Base-by-base conservation (phyloP, 2,888 invertebrate genomes). In the Syrphus vitripennis region DNA sequence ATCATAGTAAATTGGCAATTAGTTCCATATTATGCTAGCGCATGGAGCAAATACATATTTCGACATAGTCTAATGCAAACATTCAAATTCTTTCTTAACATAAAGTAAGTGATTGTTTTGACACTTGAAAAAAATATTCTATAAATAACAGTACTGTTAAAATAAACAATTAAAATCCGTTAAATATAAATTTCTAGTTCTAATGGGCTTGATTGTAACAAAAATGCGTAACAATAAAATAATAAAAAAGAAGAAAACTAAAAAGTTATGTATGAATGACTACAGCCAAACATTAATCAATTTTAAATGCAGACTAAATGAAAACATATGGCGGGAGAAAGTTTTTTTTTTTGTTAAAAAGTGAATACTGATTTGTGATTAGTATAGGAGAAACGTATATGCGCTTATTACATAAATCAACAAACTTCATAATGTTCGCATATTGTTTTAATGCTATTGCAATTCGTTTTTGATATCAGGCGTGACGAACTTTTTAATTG, bases 401-500 rank as follows among this genome's bases (percentile, higher is more conserved):
- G 24, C 34, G 59, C 34, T 29, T 31, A 65, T 83, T 75, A 75
- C 70, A 65, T 75, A 83, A 79, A 21, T 55, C 19, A 57, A 63
- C 63, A 42, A n/a, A 57, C 31, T 42, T 70, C 55, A 74, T 75
- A 57, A 69, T 74, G 57, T 40, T 65, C 63, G 50, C 61, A 74
- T 83, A 83, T 78, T 63, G 69, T 74, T 70, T 79, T 50, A 61
- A 70, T 59, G 72, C 48, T 61, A 83, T 78, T 69, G 61, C 48
- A 29, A 71, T 79, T 74, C 57, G 29, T 65, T 48, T 63, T 65
- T 70, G 31, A 75, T 83, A 83, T 83, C 70, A 75, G 16, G 45
- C 79, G 42, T 83, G 83, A 79, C 83, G 74, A 21, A 79, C 24
- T 78, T 65, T 67, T 83, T 83, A 78, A 79, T 83, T 79, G 63